These are phyloP conservation scores for Carposina sasakii DNA, from an alignment of 1,140 invertebrate genomes.

Conservation along the genomic window DNA sequence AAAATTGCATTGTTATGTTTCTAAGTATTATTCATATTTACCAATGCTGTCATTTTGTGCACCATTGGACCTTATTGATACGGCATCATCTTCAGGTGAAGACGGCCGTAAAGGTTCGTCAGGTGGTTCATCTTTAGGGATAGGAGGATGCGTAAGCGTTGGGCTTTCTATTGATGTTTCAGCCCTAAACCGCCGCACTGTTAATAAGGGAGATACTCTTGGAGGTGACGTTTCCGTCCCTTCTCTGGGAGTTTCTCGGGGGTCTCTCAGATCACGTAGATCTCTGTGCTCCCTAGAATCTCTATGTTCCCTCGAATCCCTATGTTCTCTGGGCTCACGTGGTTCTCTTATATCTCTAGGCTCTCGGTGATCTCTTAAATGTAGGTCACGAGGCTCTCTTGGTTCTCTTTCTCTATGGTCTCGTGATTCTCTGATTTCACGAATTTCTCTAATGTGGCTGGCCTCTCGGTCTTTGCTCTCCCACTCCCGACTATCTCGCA, in stretches of 20 bases:
- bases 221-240: conserved; percentile 63
- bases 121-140: conserved; percentile 69
- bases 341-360: conserved; percentile 42
- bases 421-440: conserved; percentile 39
- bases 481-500: conserved; percentile 48
- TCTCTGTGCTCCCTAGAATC: conserved; percentile 44
- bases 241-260: conserved; percentile 42
- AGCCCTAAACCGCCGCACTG: conserved; percentile 61
- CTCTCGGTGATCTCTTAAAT: conserved; percentile 38
- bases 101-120: conserved; percentile 66
- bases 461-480: conserved; percentile 39
- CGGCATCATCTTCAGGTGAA: conserved; percentile 66
- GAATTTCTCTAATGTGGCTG: conserved; percentile 38
- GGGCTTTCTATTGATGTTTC: conserved; percentile 51
- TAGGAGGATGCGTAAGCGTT: conserved; percentile 57
- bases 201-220: conserved; percentile 63
- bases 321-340: conserved; percentile 34
- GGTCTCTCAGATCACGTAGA: conserved; percentile 44
- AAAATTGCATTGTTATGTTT: too few species aligned
- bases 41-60: conserved; percentile 68
- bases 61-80: conserved; percentile 68
- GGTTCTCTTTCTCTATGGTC: too few species aligned
- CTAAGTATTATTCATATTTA: too few species aligned
- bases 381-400: conserved; percentile 35
- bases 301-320: conserved; percentile 42